Percentiles rank a stretch among this genome's conserved stretches.
Evolutionary conservation across 1,140 invertebrate species (phyloP).

Genomic region (Drosophila ironensis): DNA sequence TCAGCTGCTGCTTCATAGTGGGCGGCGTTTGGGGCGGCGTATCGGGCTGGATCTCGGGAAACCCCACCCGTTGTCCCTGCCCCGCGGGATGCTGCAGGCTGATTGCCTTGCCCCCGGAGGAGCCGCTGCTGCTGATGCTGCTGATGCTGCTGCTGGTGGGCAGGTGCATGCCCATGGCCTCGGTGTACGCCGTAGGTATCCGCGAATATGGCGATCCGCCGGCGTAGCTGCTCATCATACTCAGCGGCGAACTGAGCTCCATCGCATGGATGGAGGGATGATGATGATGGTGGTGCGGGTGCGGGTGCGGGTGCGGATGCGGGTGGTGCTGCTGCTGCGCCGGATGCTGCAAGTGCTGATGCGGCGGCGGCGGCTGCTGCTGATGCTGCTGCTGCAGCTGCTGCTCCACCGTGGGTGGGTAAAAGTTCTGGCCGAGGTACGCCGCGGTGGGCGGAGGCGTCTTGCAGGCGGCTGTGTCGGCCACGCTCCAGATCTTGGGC

Average conservation of each 20-base stretch:
- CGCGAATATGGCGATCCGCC: conserved; percentile 81
- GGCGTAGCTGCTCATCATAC: conserved; percentile 81
- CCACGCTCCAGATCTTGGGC: conserved; percentile 99
- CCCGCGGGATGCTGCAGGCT: conserved; percentile 51
- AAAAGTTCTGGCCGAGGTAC: conserved; percentile 80
- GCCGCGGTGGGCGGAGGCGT: conserved; percentile 88
- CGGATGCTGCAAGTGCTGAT: conserved; percentile 15
- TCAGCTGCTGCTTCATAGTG: conserved; percentile 88
- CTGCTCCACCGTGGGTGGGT: conserved; percentile 50
- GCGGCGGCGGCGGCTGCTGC: conserved; percentile 9
- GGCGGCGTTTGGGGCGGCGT: conserved; percentile 95
- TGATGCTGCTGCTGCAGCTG: conserved; percentile 19
- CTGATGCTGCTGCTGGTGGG: conserved; percentile 30
- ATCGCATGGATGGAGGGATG: conserved; percentile 48
- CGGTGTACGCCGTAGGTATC: conserved; percentile 78
- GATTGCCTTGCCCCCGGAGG: conserved; percentile 69
- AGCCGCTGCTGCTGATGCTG: background rate
- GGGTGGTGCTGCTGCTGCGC: conserved; percentile 18
- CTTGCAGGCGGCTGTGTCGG: conserved; percentile 98
- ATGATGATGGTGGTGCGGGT: conserved; percentile 17
- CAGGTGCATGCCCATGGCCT: conserved; percentile 70
- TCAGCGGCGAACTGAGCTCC: conserved; percentile 73
- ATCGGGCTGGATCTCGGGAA: conserved; percentile 92
- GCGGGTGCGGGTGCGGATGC: conserved; percentile 42
- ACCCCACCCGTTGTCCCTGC: conserved; percentile 84